Conservation (phyloP, 2,888 invertebrate species). For the Amphiduros pacificus region DNA sequence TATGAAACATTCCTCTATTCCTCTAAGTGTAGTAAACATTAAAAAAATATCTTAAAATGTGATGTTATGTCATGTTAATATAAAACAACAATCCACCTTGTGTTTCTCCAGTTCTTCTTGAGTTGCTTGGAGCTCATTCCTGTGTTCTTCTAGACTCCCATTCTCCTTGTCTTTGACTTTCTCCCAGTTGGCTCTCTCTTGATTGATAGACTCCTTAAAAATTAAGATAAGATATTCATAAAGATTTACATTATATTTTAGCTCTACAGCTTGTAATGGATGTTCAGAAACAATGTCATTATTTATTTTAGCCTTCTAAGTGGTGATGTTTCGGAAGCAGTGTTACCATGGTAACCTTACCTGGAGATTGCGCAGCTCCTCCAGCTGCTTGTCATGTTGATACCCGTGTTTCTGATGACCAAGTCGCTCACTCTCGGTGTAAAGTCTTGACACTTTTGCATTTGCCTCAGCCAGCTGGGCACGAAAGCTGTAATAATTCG, state of each 20-base stretch:
- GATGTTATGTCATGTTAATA: no score
- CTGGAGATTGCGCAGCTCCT: constrained; percentile 87
- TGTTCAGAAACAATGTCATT: no score
- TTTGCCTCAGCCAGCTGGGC: constrained; percentile 77
- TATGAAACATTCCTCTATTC: no score
- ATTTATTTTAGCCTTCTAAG: no score
- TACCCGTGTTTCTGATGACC: constrained; percentile 62
- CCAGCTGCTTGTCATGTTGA: constrained; percentile 86
- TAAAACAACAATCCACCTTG: constrained; percentile 67
- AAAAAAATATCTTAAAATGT: no score
- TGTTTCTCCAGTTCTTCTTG: constrained; percentile 86
- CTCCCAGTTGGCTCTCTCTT: constrained; percentile 8
- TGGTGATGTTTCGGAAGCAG: no score
- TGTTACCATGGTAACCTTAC: no score
- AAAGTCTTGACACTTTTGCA: constrained; percentile 58
- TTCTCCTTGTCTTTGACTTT: constrained; percentile 13
- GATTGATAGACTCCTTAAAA: constrained; percentile 11
- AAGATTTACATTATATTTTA: no score
- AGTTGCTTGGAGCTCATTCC: constrained; percentile 64
- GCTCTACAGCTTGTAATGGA: no score
- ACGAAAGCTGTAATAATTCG: constrained; percentile 66
- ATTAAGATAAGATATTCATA: neutral
- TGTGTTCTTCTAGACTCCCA: neutral
- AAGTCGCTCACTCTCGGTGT: constrained; percentile 41
- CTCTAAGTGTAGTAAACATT: no score